These are phyloP conservation scores for Eciton burchellii DNA, from an alignment of 1,140 invertebrate species.

Conservation along the genomic window DNA sequence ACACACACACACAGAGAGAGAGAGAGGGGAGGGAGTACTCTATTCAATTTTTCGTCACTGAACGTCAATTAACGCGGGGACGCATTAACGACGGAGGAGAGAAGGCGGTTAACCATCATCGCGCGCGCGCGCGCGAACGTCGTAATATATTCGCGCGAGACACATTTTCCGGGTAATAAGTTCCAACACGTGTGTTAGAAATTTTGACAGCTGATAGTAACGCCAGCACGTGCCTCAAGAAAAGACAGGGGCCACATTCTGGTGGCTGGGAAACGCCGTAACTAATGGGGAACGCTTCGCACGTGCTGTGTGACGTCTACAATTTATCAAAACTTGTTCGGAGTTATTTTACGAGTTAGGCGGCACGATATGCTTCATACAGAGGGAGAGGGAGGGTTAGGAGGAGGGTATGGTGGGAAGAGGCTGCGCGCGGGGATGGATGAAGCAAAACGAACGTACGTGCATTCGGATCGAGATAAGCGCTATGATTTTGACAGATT, in stretches of 20 bases:
- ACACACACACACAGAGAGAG: background rate
- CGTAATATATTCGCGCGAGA: conserved; percentile 28
- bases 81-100: background rate
- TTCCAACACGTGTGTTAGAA: conserved; percentile 70
- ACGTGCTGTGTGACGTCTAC: conserved; percentile 73
- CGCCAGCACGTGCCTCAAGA: conserved; percentile 67
- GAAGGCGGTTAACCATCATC: background rate
- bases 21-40: too few species aligned
- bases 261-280: conserved; percentile 63
- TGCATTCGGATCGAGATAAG: conserved; percentile 56
- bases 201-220: conserved; percentile 72
- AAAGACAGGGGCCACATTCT: conserved; percentile 72
- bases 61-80: background rate
- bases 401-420: too few species aligned
- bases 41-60: background rate
- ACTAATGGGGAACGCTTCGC: conserved; percentile 73
- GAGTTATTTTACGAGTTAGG: conserved; percentile 74
- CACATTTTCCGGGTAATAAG: conserved; percentile 58
- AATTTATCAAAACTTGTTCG: conserved; percentile 75
- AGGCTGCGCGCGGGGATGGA: conserved; percentile 3
- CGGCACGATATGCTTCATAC: conserved; percentile 67
- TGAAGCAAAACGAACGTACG: conserved; percentile 53
- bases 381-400: too few species aligned
- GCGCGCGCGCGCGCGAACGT: too few species aligned
- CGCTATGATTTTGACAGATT: conserved; percentile 58